A percentile compares a stretch with the other conserved stretches of the same genome.
Evolutionary conservation across 1,140 invertebrate species (phyloP).

Genomic region (Achatina immaculata): DNA sequence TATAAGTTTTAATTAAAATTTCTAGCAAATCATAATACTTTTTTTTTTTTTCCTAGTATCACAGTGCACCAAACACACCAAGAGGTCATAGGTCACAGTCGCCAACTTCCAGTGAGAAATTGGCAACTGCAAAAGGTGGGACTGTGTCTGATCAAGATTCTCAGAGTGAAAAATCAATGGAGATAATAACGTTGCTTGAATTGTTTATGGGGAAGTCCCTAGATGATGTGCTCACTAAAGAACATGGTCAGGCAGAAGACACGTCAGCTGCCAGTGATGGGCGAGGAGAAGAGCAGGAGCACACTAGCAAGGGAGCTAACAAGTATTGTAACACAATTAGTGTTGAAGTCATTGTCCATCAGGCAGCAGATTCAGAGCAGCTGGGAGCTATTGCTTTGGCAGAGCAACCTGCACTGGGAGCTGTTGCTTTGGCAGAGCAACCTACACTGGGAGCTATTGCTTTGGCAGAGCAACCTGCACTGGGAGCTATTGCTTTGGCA

Average conservation of each 20-base stretch:
- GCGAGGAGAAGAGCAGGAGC: not conserved
- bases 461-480: too few relatives aligned
- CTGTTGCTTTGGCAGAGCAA: too few relatives aligned
- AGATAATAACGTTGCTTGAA: not conserved
- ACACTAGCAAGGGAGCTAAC: not conserved
- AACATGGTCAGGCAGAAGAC: not conserved
- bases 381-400: too few relatives aligned
- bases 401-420: too few relatives aligned
- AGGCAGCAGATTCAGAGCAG: not conserved
- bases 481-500: too few relatives aligned
- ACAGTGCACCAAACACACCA: conserved; percentile 58
- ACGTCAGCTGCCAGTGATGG: not conserved
- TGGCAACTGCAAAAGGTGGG: not conserved
- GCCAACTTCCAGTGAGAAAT: conserved; percentile 28
- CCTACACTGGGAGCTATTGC: too few relatives aligned
- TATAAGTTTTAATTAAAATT: too few relatives aligned
- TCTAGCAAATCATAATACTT: not conserved
- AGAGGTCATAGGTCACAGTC: conserved; percentile 30
- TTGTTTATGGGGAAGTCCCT: conserved; percentile 22
- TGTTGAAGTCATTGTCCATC: not conserved
- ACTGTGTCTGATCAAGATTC: conserved; percentile 11
- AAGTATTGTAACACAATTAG: not conserved
- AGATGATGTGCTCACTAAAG: conserved; percentile 7
- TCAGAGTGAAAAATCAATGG: not conserved
- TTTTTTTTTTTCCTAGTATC: conserved; percentile 55